These are phyloP conservation scores for Enteromius unitaeniatus DNA, from an alignment of 2,797 vertebrate species.

Conservation along the genomic window DNA sequence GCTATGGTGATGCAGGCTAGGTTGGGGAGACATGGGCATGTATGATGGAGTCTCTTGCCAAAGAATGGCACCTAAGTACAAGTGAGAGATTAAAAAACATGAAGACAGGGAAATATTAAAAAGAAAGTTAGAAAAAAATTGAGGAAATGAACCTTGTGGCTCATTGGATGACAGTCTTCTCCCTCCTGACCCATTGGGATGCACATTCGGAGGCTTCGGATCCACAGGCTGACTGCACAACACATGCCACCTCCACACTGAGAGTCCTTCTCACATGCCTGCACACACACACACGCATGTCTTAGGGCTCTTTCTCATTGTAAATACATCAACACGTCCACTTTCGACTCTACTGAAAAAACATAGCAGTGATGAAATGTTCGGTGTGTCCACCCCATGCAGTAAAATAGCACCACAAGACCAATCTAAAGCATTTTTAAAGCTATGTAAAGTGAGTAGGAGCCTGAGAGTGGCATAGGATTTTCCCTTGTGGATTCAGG, in stretches of 20 bases:
- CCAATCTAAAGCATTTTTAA: not conserved
- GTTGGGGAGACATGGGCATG: constrained; percentile 89
- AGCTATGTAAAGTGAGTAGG: not conserved
- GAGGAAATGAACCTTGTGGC: constrained; percentile 85
- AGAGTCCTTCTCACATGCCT: constrained; percentile 90
- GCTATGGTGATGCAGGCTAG: constrained; percentile 79
- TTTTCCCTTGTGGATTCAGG: constrained; percentile 17
- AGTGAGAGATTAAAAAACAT: constrained; percentile 32
- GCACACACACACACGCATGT: constrained; percentile 62
- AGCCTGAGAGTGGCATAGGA: not conserved
- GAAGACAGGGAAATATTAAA: not conserved
- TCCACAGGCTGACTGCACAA: constrained; percentile 94
- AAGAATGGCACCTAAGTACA: constrained; percentile 86
- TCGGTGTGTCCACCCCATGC: not conserved
- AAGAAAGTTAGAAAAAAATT: not conserved
- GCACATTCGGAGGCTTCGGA: constrained; percentile 90
- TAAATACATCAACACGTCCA: constrained; percentile 14
- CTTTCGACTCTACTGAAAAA: constrained; percentile 1
- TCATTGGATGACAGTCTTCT: constrained; percentile 92
- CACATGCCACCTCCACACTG: constrained; percentile 91
- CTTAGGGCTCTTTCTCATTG: not conserved
- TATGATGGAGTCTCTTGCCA: constrained; percentile 87
- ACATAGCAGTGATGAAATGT: not conserved
- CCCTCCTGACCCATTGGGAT: constrained; percentile 87
- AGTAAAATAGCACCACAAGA: not conserved